phyloP scores from a whole-genome alignment of 2,888 invertebrate genomes.

The Drosophila mimetica region DNA sequence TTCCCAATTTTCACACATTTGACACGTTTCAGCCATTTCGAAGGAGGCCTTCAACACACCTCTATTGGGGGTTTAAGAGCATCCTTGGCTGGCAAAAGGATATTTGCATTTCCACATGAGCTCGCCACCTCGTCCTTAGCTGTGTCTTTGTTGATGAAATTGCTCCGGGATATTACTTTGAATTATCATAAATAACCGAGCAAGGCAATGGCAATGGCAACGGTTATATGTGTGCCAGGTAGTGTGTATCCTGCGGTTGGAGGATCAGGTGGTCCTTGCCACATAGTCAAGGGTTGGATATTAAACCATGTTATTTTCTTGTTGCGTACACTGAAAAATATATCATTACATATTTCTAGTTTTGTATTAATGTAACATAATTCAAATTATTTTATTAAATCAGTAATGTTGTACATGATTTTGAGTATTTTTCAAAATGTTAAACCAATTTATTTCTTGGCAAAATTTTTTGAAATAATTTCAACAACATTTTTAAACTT shows the following conservation, averaged over 20 bases:
- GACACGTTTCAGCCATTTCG: conserved; percentile 70
- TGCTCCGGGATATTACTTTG: conserved; percentile 77
- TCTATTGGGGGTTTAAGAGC: conserved; percentile 3
- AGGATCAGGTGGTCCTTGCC: conserved; percentile 60
- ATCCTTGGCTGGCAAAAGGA: conserved; percentile 48
- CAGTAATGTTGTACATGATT: too few relatives aligned
- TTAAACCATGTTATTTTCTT: conserved; percentile 9
- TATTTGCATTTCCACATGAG: conserved; percentile 60
- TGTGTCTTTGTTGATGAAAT: conserved; percentile 73
- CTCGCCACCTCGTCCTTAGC: conserved; percentile 19
- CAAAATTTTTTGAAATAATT: too few relatives aligned
- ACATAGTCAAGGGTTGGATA: conserved; percentile 30
- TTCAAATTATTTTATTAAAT: too few relatives aligned
- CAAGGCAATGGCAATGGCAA: conserved; percentile 53
- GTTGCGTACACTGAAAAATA: background rate
- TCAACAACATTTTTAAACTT: too few relatives aligned
- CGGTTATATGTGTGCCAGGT: conserved; percentile 18
- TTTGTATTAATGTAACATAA: too few relatives aligned
- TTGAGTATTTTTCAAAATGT: too few relatives aligned
- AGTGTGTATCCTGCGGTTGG: conserved; percentile 36
- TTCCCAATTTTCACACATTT: conserved; percentile 68
- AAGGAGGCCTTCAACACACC: conserved; percentile 28
- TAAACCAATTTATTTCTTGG: too few relatives aligned
- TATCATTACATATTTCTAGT: too few relatives aligned
- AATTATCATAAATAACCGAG: conserved; percentile 75